A percentile compares a stretch with the other conserved stretches of the same genome.
Conservation (phyloP, 2,113 vertebrate genomes). For the Ahaetulla prasina region DNA sequence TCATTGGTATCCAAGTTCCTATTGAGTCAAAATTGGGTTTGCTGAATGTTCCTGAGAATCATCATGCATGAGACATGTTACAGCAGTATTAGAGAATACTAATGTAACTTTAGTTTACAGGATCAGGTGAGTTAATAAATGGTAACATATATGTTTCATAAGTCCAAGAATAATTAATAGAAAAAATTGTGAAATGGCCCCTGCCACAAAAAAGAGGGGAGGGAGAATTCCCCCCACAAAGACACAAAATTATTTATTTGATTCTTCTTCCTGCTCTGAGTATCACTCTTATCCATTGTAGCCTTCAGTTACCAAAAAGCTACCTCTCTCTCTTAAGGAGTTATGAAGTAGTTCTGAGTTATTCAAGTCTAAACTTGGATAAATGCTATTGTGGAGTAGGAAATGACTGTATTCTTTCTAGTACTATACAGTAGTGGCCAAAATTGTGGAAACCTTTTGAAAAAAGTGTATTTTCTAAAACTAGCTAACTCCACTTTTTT, state of each 20-base stretch:
- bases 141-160: neutral
- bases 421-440: no score
- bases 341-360: neutral
- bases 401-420: neutral
- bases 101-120: neutral
- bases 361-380: neutral
- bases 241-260: neutral
- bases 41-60: neutral
- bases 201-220: neutral
- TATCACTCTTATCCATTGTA: neutral
- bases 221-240: neutral
- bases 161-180: neutral
- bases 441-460: no score
- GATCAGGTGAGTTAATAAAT: neutral
- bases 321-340: neutral
- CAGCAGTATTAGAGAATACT: neutral
- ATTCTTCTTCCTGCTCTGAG: neutral
- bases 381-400: neutral
- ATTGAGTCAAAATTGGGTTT: neutral
- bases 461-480: no score
- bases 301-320: neutral
- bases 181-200: neutral
- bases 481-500: no score
- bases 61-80: neutral
- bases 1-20: neutral